Conservation (phyloP, 2,888 invertebrate genomes). For the Drosophila subquinaria region DNA sequence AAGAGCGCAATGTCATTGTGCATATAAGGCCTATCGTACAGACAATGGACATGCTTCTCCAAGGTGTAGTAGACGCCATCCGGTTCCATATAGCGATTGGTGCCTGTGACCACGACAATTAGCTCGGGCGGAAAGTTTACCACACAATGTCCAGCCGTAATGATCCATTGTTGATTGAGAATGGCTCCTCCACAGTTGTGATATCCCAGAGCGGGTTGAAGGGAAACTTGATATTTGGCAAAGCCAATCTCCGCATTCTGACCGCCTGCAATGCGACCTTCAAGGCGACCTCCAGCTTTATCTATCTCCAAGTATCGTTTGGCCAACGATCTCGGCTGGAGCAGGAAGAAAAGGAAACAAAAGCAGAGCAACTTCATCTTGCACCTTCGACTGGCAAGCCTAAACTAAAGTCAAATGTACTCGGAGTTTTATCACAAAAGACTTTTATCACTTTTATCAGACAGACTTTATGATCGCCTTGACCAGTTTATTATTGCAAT, state of each 20-base stretch:
- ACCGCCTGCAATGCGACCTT: conserved; percentile 67
- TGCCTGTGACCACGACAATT: conserved; percentile 70
- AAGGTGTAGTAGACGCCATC: conserved; percentile 52
- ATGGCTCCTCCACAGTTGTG: conserved; percentile 83
- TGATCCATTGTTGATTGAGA: conserved; percentile 65
- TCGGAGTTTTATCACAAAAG: conserved; percentile 20
- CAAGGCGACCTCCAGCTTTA: not conserved
- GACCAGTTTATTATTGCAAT: conserved; percentile 37
- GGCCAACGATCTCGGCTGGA: conserved; percentile 21
- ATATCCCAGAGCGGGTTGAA: conserved; percentile 59
- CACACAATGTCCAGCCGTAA: conserved; percentile 82
- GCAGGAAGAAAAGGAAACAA: conserved; percentile 33
- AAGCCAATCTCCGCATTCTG: conserved; percentile 63
- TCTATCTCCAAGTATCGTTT: conserved; percentile 42
- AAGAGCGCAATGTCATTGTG: conserved; percentile 90
- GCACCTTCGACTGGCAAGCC: conserved; percentile 16
- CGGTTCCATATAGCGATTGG: conserved; percentile 59
- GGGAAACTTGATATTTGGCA: conserved; percentile 82
- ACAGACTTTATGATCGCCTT: conserved; percentile 17
- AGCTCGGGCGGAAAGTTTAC: conserved; percentile 17
- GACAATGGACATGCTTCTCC: conserved; percentile 62
- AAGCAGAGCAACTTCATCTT: conserved; percentile 53
- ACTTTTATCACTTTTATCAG: conserved; percentile 26
- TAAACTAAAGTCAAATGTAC: conserved; percentile 38
- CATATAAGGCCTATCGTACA: conserved; percentile 66